A percentile compares a stretch with the other conserved stretches of the same genome.
These are phyloP conservation scores for Mobula birostris DNA, from an alignment of 2,113 vertebrate species.

Conservation along the genomic window DNA sequence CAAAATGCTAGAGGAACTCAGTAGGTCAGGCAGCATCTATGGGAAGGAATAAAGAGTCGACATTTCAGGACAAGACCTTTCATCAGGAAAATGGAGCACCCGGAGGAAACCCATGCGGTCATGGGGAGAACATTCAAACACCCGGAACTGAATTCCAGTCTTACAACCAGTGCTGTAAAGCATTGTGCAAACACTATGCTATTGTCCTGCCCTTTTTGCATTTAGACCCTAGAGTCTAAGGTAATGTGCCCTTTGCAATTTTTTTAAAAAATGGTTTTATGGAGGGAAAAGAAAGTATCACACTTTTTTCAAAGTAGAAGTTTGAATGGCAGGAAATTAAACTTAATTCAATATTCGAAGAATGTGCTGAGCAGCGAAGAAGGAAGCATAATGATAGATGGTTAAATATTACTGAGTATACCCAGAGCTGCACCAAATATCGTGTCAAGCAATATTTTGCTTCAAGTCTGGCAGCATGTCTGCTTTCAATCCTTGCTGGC, in stretches of 20 bases:
- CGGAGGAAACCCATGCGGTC: too few species aligned
- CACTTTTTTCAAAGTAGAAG: not conserved
- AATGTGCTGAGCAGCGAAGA: not conserved
- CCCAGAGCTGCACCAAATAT: conserved; percentile 42
- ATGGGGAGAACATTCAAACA: too few species aligned
- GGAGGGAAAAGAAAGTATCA: not conserved
- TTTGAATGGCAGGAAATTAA: not conserved
- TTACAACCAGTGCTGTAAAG: too few species aligned
- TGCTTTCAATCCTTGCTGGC: not conserved
- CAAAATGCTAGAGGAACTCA: too few species aligned
- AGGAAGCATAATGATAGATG: conserved; percentile 44
- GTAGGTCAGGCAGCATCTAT: too few species aligned
- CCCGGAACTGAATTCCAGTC: too few species aligned
- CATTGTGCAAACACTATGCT: too few species aligned
- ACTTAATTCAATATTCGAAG: not conserved
- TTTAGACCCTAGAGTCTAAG: too few species aligned
- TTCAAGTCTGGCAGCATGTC: not conserved
- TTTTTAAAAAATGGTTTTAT: not conserved
- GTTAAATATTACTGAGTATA: conserved; percentile 45
- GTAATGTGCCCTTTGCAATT: not conserved
- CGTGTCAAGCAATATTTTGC: conserved; percentile 41
- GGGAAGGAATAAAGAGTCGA: too few species aligned
- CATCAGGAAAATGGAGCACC: too few species aligned
- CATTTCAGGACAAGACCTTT: too few species aligned
- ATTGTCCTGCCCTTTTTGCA: too few species aligned